These are phyloP conservation scores for Clitarchus hookeri DNA, from an alignment of 2,888 invertebrate genomes.

Conservation along the genomic window DNA sequence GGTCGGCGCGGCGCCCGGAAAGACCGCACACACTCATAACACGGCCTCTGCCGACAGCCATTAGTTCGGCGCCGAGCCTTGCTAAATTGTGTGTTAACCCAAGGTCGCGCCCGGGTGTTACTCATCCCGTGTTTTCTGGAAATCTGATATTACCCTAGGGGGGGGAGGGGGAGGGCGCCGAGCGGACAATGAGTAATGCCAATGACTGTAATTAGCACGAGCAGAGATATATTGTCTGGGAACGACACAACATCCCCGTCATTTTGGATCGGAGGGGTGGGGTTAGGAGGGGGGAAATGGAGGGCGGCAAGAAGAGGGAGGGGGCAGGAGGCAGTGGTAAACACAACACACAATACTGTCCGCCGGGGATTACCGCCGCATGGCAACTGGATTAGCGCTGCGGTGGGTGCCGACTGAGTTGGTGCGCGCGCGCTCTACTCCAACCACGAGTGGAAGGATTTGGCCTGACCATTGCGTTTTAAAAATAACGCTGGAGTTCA, in stretches of 20 bases:
- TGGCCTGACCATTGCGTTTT: no score
- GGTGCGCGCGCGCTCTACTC: no score
- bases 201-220: conserved; percentile 9
- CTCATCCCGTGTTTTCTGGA: conserved; percentile 14
- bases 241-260: conserved; percentile 2
- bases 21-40: neutral
- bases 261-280: neutral
- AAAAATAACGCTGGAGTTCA: no score
- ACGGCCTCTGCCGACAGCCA: neutral
- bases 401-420: neutral
- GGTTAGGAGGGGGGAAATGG: neutral
- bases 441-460: no score
- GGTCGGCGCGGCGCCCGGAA: neutral
- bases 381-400: conserved; percentile 2
- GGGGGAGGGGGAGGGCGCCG: neutral
- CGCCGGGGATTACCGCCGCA: neutral
- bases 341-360: conserved; percentile 2
- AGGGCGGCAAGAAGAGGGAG: neutral
- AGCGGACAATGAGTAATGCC: conserved; percentile 14
- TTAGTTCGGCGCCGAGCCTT: neutral
- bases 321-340: neutral
- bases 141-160: conserved; percentile 14
- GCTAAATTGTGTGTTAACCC: conserved; percentile 14
- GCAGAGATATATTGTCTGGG: conserved; percentile 7
- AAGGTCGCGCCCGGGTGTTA: conserved; percentile 7